A percentile compares a stretch with the other conserved stretches of the same genome.
Conservation (phyloP, 2,797 vertebrate species). For the Spea hammondii region DNA sequence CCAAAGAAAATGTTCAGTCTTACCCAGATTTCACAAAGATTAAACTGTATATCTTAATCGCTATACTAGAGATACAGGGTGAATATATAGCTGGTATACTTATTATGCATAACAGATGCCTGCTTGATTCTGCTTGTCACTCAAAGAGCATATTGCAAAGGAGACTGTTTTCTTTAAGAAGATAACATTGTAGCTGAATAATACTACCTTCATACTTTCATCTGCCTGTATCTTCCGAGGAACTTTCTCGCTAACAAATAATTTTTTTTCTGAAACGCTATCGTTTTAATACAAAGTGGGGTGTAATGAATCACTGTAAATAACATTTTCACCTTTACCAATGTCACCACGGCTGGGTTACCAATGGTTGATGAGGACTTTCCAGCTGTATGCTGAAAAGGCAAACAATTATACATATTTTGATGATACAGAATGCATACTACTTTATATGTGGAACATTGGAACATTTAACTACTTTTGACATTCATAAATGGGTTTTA, state of each 20-base stretch:
- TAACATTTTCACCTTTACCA: constrained; percentile 31
- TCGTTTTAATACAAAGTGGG: constrained; percentile 19
- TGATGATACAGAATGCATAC: too few species aligned
- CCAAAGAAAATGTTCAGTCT: constrained; percentile 21
- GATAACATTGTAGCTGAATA: constrained; percentile 52
- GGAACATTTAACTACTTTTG: too few species aligned
- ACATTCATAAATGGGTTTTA: background rate
- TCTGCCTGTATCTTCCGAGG: constrained; percentile 32
- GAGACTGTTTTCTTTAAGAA: constrained; percentile 46
- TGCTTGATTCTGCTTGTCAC: constrained; percentile 45
- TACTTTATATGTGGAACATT: too few species aligned
- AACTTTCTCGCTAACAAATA: constrained; percentile 44
- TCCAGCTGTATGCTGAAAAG: background rate
- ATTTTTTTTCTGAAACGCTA: constrained; percentile 32
- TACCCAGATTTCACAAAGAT: constrained; percentile 24
- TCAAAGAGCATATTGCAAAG: constrained; percentile 44
- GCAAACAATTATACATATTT: background rate
- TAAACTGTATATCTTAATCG: constrained; percentile 28
- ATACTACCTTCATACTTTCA: constrained; percentile 50
- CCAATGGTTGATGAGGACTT: background rate
- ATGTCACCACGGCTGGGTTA: constrained; percentile 22
- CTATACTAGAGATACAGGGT: constrained; percentile 27
- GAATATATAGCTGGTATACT: constrained; percentile 38
- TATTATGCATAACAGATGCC: constrained; percentile 52
- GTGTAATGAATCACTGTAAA: constrained; percentile 35